Conservation (phyloP, 2,888 invertebrate genomes). For the Rhaphigaster nebulosa region DNA sequence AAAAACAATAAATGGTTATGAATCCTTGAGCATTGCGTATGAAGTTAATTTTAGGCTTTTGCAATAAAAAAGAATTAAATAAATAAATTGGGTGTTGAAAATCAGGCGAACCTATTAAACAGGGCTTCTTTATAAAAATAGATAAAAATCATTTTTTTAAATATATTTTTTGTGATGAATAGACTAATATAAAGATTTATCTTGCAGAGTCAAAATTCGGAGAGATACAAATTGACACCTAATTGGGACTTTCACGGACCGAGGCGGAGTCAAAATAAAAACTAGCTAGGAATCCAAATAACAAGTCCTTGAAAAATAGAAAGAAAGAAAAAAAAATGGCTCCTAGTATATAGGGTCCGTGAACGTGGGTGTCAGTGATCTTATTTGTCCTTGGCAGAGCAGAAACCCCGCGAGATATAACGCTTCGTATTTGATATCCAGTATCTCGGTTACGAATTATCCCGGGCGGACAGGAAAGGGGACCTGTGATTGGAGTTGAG, state of each 20-base stretch:
- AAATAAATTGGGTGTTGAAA: too few species aligned
- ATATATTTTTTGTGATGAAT: too few species aligned
- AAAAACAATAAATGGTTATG: too few species aligned
- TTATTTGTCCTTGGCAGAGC: constrained; percentile 36
- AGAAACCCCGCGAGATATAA: not conserved
- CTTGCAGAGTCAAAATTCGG: not conserved
- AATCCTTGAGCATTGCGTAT: too few species aligned
- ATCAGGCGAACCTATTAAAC: too few species aligned
- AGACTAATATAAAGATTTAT: too few species aligned
- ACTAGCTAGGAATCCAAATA: not conserved
- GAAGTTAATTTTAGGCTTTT: too few species aligned
- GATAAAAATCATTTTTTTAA: too few species aligned
- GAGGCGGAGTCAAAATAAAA: not conserved
- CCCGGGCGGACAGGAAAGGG: too few species aligned
- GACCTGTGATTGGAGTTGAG: too few species aligned
- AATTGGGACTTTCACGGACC: not conserved
- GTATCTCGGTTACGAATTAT: not conserved
- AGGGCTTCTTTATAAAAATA: too few species aligned
- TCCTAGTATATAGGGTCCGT: not conserved
- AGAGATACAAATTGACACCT: not conserved
- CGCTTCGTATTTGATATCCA: not conserved
- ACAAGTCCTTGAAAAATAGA: constrained; percentile 37
- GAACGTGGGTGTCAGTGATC: constrained; percentile 44
- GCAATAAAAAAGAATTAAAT: too few species aligned
- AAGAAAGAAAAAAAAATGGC: constrained; percentile 1